Evolutionary conservation across 2,113 vertebrate species (phyloP).

Genomic region (Triplophysa siluroides): DNA sequence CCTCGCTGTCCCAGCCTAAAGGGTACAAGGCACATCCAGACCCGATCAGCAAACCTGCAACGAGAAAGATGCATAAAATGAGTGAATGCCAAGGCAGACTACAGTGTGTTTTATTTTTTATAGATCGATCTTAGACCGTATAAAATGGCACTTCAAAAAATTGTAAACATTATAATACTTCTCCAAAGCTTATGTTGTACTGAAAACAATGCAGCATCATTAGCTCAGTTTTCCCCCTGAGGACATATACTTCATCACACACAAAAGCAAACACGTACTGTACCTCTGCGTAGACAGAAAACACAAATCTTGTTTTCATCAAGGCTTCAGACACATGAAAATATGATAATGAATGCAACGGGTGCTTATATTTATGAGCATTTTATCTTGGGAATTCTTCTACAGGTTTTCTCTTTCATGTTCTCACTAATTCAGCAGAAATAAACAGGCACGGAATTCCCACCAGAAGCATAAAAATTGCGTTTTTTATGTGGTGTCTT

Average conservation of each 20-base stretch:
- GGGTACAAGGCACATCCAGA: constrained; percentile 96
- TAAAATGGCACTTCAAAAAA: background rate
- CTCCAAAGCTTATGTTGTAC: constrained; percentile 23
- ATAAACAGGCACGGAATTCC: constrained; percentile 27
- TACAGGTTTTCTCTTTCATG: constrained; percentile 35
- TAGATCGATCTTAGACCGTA: background rate
- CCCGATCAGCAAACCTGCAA: constrained; percentile 87
- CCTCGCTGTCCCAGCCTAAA: constrained; percentile 96
- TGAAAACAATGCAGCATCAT: background rate
- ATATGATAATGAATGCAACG: constrained; percentile 34
- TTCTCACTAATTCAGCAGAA: constrained; percentile 19
- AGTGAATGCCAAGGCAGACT: no score
- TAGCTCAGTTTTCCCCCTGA: background rate
- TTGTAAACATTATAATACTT: background rate
- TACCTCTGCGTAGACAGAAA: constrained; percentile 8
- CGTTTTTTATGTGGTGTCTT: background rate
- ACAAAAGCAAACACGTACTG: constrained; percentile 8
- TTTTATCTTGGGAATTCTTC: constrained; percentile 27
- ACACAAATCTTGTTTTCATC: constrained; percentile 24
- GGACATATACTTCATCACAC: constrained; percentile 17
- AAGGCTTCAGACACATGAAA: background rate
- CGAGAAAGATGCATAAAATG: background rate
- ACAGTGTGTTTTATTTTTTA: no score
- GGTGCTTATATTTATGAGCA: background rate
- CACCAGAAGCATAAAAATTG: constrained; percentile 1